Conservation (phyloP, 1,140 invertebrate species). For the Dermatophagoides farinae region DNA sequence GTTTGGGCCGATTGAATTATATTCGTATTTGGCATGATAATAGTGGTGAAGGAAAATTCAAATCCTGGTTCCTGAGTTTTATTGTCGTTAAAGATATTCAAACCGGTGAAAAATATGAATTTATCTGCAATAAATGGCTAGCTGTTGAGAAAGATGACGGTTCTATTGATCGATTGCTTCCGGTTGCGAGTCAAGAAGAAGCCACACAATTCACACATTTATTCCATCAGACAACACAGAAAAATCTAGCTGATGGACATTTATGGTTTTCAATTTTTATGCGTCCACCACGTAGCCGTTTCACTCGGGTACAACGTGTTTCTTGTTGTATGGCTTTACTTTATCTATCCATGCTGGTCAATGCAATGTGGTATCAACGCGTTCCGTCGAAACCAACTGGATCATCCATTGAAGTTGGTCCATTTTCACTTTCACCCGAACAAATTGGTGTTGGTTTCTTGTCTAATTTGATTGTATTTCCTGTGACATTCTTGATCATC, state of each 20-base stretch:
- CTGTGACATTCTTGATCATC: slow-evolving; percentile 32
- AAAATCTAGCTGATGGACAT: slow-evolving; percentile 34
- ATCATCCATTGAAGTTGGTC: slow-evolving; percentile 27
- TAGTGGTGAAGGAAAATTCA: slow-evolving; percentile 22
- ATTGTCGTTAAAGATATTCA: slow-evolving; percentile 24
- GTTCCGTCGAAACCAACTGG: slow-evolving; percentile 18
- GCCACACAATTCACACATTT: slow-evolving; percentile 29
- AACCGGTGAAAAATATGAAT: slow-evolving; percentile 24
- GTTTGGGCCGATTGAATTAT: slow-evolving; percentile 20
- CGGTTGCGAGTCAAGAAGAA: slow-evolving; percentile 28
- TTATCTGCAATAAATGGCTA: slow-evolving; percentile 25
- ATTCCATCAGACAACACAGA: slow-evolving; percentile 28
- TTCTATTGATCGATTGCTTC: slow-evolving; percentile 31
- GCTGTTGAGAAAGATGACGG: slow-evolving; percentile 23
- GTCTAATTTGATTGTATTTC: slow-evolving; percentile 31
- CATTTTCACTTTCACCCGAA: slow-evolving; percentile 28
- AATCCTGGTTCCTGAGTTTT: slow-evolving; percentile 24
- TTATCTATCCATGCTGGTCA: slow-evolving; percentile 34
- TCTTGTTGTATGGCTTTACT: slow-evolving; percentile 34
- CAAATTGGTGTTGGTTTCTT: slow-evolving; percentile 27
- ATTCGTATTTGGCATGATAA: slow-evolving; percentile 26
- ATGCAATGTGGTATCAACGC: slow-evolving; percentile 34
- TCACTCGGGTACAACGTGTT: slow-evolving; percentile 32
- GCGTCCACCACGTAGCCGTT: slow-evolving; percentile 31
- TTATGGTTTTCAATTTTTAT: slow-evolving; percentile 37